A percentile compares a stretch with the other conserved stretches of the same genome.
Conservation (phyloP, 1,140 invertebrate genomes). For the Nixonia krombeini region DNA sequence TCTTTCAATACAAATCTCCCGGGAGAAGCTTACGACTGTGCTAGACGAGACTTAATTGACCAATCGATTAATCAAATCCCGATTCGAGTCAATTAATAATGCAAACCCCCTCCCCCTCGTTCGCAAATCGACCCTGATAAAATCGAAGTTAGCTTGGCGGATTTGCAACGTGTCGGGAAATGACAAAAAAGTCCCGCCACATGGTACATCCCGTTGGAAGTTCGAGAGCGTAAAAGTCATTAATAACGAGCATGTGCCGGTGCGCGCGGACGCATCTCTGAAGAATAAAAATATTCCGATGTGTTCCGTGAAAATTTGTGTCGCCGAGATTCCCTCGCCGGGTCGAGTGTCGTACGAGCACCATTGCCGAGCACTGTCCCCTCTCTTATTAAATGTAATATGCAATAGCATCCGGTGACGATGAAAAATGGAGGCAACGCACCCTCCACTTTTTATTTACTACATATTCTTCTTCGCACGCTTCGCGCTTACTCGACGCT, state of each 20-base stretch:
- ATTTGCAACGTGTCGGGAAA: no score
- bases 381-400: constrained; percentile 47
- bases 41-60: no score
- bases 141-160: no score
- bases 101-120: no score
- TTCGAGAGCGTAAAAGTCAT: no score
- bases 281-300: constrained; percentile 10
- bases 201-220: no score
- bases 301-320: constrained; percentile 20
- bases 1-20: no score
- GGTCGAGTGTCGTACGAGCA: constrained; percentile 21
- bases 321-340: constrained; percentile 20
- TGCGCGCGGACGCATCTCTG: constrained; percentile 23
- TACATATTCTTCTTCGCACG: constrained; percentile 23
- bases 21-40: no score
- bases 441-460: constrained; percentile 34
- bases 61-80: no score
- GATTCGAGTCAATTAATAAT: no score
- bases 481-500: constrained; percentile 18
- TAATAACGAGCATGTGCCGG: constrained; percentile 28
- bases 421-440: constrained; percentile 42
- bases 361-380: constrained; percentile 30
- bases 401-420: constrained; percentile 44
- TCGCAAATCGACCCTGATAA: no score
- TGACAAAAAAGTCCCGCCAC: no score